These are phyloP conservation scores for Melieria omissa DNA, from an alignment of 2,888 invertebrate genomes.

Conservation along the genomic window DNA sequence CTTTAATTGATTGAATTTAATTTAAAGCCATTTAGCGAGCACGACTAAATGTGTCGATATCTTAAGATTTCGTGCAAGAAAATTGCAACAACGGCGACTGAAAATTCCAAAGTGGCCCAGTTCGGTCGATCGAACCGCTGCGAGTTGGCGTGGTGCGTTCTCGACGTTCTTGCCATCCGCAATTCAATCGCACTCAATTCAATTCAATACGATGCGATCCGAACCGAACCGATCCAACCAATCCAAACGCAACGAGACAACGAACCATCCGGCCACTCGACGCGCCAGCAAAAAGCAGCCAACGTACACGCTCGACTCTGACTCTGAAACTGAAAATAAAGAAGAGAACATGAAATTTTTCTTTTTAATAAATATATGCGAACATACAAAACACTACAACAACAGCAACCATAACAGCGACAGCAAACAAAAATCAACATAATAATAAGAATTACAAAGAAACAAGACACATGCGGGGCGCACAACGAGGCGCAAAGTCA, in stretches of 20 bases:
- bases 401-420: conserved; percentile 3
- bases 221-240: conserved; percentile 15
- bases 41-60: too few species aligned
- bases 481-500: conserved; percentile 4
- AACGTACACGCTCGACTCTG: conserved; percentile 7
- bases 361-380: conserved; percentile 32
- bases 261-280: conserved; percentile 29
- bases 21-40: too few species aligned
- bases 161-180: too few species aligned
- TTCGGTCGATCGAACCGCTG: too few species aligned
- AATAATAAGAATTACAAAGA: conserved; percentile 37
- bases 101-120: too few species aligned
- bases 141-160: too few species aligned
- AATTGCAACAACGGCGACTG: too few species aligned
- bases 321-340: conserved; percentile 33
- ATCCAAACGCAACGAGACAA: conserved; percentile 30
- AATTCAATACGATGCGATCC: conserved; percentile 17
- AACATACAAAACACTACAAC: conserved; percentile 28
- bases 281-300: not conserved
- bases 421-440: conserved; percentile 33
- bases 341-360: conserved; percentile 34
- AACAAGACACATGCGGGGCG: conserved; percentile 23
- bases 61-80: too few species aligned
- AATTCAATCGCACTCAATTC: not conserved
- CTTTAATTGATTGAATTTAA: too few species aligned